Evolutionary conservation across 1,140 invertebrate genomes (phyloP).

Genomic region (Doryteuthis pealeii): DNA sequence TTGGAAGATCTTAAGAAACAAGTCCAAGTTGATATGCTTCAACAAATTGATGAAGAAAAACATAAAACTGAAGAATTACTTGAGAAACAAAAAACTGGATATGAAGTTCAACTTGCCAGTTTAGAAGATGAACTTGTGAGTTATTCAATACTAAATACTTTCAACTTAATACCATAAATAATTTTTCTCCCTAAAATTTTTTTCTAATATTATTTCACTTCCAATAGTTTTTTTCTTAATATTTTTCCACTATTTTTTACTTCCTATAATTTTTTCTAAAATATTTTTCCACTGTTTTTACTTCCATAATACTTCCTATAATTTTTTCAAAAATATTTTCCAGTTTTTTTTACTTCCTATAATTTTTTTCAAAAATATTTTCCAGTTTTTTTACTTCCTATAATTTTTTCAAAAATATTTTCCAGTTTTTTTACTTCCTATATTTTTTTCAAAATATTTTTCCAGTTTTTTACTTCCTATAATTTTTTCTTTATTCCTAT

Average conservation of each 20-base stretch:
- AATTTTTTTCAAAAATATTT: no score
- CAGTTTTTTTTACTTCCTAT: no score
- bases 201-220: not conserved
- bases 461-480: no score
- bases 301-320: no score
- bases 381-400: no score
- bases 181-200: not conserved
- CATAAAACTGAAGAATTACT: not conserved
- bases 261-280: no score
- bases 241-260: not conserved
- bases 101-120: conserved; percentile 47
- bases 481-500: no score
- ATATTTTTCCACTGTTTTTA: no score
- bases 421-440: no score
- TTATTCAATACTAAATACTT: not conserved
- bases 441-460: no score
- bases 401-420: no score
- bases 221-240: not conserved
- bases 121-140: conserved; percentile 43
- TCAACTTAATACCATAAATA: not conserved
- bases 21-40: conserved; percentile 32
- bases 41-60: conserved; percentile 5
- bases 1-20: conserved; percentile 40
- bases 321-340: no score
- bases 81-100: conserved; percentile 37